Percentiles rank a stretch among this genome's conserved stretches.
Evolutionary conservation across 2,797 vertebrate species (phyloP).

Genomic region (Podargus strigoides): DNA sequence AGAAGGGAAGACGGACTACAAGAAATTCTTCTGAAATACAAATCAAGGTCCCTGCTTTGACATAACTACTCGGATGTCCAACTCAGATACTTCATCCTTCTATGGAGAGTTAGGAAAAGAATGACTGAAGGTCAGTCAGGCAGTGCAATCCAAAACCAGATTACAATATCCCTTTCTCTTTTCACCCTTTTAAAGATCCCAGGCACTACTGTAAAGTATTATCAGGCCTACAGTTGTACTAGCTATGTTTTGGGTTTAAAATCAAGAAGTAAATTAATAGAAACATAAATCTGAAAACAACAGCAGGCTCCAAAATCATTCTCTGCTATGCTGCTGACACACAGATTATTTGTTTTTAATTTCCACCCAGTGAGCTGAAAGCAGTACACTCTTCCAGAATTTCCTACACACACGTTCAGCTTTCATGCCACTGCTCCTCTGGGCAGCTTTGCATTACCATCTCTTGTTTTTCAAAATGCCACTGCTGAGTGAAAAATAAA

Average conservation of each 20-base stretch:
- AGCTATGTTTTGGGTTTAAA: conserved; percentile 8
- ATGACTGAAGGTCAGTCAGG: neutral
- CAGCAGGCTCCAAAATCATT: conserved; percentile 11
- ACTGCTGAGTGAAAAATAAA: conserved; percentile 55
- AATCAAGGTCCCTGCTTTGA: neutral
- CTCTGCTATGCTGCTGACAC: neutral
- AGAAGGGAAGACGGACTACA: neutral
- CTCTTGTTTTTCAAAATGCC: conserved; percentile 37
- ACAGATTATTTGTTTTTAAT: conserved; percentile 36
- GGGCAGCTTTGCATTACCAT: neutral
- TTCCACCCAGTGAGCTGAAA: conserved; percentile 11
- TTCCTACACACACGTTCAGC: neutral
- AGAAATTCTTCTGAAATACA: neutral
- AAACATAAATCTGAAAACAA: conserved; percentile 28
- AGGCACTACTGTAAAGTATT: neutral
- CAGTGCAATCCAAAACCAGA: neutral
- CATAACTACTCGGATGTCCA: neutral
- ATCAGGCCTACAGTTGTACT: neutral
- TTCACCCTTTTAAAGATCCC: neutral
- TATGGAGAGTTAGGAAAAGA: neutral
- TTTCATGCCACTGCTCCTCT: neutral
- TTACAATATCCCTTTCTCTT: neutral
- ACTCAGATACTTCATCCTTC: neutral
- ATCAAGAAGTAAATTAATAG: conserved; percentile 25
- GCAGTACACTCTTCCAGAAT: neutral